Evolutionary conservation across 1,140 invertebrate species (phyloP).

Genomic region (Heliothis subflexa): DNA sequence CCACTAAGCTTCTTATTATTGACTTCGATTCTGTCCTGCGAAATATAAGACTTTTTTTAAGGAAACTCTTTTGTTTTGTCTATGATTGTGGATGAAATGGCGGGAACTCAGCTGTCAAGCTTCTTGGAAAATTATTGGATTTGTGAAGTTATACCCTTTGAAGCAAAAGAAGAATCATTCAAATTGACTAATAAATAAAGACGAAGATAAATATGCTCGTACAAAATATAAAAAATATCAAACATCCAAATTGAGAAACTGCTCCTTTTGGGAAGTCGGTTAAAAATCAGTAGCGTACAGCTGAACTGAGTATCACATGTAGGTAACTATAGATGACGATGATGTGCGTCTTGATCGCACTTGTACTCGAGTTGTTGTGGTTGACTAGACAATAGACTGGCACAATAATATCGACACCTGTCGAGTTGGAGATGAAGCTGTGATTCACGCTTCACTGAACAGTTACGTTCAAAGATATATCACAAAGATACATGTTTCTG

Average conservation of each 20-base stretch:
- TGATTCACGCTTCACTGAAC: not conserved
- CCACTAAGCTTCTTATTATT: slow-evolving; percentile 93
- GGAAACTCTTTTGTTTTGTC: not conserved
- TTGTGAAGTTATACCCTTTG: too few species aligned
- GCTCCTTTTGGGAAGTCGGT: too few species aligned
- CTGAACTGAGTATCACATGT: too few species aligned
- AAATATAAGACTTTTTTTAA: slow-evolving; percentile 23
- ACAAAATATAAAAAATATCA: too few species aligned
- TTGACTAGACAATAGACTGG: not conserved
- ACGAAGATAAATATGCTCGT: too few species aligned
- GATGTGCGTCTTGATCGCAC: not conserved
- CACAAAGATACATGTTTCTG: too few species aligned
- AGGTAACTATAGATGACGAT: not conserved
- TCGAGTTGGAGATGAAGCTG: not conserved
- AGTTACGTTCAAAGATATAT: too few species aligned
- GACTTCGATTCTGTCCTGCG: slow-evolving; percentile 92
- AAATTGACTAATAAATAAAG: too few species aligned
- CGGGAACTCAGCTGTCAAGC: not conserved
- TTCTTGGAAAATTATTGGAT: too few species aligned
- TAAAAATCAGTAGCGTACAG: too few species aligned
- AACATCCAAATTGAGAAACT: too few species aligned
- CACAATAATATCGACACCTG: not conserved
- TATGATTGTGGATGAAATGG: not conserved
- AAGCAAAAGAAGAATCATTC: too few species aligned
- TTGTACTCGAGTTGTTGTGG: not conserved